Conservation (phyloP, 2,888 invertebrate species). For the Andricus quercusramuli region DNA sequence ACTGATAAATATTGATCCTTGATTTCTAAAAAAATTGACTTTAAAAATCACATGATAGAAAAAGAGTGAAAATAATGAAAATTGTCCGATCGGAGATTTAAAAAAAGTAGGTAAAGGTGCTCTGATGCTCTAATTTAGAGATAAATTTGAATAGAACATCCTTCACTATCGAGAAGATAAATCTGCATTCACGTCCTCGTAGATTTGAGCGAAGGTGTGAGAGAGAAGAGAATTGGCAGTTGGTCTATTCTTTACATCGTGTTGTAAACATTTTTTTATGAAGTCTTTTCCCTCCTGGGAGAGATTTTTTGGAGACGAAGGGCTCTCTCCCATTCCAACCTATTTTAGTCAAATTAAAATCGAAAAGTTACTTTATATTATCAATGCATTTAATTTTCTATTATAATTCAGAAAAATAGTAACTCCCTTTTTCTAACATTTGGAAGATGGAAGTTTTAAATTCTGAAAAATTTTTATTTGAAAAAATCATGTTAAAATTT, state of each 20-base stretch:
- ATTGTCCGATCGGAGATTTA: background rate
- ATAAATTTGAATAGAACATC: slow-evolving; percentile 8
- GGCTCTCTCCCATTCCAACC: slow-evolving; percentile 95
- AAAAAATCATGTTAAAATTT: too few relatives aligned
- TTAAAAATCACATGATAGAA: background rate
- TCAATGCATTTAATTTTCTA: too few relatives aligned
- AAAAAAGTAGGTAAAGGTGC: background rate
- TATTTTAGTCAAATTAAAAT: slow-evolving; percentile 79
- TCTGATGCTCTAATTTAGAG: background rate
- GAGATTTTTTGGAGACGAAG: slow-evolving; percentile 86
- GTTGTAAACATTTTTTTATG: slow-evolving; percentile 88
- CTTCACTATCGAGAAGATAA: slow-evolving; percentile 54
- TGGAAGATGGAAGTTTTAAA: too few relatives aligned
- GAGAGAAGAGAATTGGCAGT: slow-evolving; percentile 86
- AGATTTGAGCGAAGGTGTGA: slow-evolving; percentile 85
- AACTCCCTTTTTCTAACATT: too few relatives aligned
- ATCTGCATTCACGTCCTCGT: slow-evolving; percentile 71
- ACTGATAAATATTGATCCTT: background rate
- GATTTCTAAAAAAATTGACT: background rate
- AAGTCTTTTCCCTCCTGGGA: slow-evolving; percentile 92
- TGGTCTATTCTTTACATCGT: slow-evolving; percentile 88
- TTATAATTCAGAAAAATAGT: too few relatives aligned
- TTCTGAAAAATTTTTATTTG: too few relatives aligned
- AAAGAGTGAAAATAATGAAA: background rate
- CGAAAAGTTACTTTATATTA: too few relatives aligned